Evolutionary conservation across 2,888 invertebrate genomes (phyloP), one percentile per base, ranked within the genome.

Genomic region (Aspidiotus destructor): DNA sequence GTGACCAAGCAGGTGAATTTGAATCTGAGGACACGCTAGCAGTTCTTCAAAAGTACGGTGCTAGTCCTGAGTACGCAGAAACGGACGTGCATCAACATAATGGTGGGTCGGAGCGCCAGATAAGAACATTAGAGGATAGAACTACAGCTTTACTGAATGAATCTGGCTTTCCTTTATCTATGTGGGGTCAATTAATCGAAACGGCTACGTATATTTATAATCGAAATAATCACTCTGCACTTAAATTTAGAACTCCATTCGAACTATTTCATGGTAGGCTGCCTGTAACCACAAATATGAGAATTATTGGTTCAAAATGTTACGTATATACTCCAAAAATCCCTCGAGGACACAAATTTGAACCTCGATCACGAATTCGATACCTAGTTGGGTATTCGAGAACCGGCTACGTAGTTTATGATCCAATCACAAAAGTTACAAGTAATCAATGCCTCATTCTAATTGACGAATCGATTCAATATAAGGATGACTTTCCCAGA

Each of bases 241-340:
- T 58, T 8, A 28, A 58, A 7, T 17, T 58, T 15, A n/a, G 7
- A 6, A 58, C 58, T 11, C 60, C 60, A 10, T 60, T 40, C 13
- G 60, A 60, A 40, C 17, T n/a, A 40, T 11, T 60, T 40, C 40
- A 13, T 11, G 40, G 40, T 7, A 6, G 5, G 8, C 8, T 60
- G 40, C 60, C 60, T 40, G 60, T 40, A 10, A n/a, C 40, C 7
- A 40, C 60, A 28, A 60, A 60, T 40, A 60, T 60, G 11, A 7
- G 40, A 3, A 60, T 60, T 40, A 40, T 60, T 60, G 60, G 60
- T 2, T 60, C 60, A 40, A 60, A 13, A 13, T 17, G 8, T n/a
- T 40, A 60, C 8, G 13, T 11, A 13, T 11, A 40, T 5, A 40
- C 17, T 11, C 17, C 15, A 58, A 58, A 7, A 7, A 58, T 58